Percentiles rank a stretch among this genome's conserved stretches.
Conservation (phyloP, 2,888 invertebrate genomes). For the Drosophila kanekoi region DNA sequence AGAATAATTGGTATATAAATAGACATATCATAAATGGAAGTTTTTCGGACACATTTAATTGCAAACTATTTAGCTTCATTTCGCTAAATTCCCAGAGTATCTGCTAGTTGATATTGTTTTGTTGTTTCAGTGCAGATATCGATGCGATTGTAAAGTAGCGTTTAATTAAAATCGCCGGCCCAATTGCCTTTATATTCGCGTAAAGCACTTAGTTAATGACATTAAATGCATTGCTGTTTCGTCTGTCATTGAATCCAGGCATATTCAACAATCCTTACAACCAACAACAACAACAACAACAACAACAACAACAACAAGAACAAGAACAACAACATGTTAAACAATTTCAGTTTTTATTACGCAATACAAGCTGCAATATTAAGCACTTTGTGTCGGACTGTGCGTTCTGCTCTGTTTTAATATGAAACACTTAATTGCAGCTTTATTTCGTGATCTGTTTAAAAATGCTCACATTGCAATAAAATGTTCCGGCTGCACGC, state of each 20-base stretch:
- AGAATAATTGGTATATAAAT: too few species aligned
- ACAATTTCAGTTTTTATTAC: constrained; percentile 51
- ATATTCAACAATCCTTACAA: constrained; percentile 16
- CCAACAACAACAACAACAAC: constrained; percentile 6
- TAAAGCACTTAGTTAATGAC: constrained; percentile 38
- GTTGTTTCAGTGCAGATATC: not conserved
- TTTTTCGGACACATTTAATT: too few species aligned
- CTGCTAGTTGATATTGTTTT: too few species aligned
- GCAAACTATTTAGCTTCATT: too few species aligned
- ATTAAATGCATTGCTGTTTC: constrained; percentile 21
- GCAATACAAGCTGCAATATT: constrained; percentile 16
- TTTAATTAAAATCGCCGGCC: constrained; percentile 5
- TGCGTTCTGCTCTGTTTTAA: constrained; percentile 18
- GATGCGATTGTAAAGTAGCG: not conserved
- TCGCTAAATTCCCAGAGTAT: not conserved
- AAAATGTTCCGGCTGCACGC: constrained; percentile 61
- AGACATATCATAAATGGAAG: too few species aligned
- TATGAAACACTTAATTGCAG: constrained; percentile 69
- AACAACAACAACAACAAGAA: constrained; percentile 18
- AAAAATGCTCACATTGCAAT: constrained; percentile 36
- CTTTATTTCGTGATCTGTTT: constrained; percentile 56
- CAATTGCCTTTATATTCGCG: constrained; percentile 15
- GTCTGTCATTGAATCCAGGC: constrained; percentile 8
- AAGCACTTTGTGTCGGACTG: not conserved
- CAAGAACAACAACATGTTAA: constrained; percentile 11